phyloP scores from a whole-genome alignment of 2,113 vertebrate genomes.

The Nothocercus nigrocapillus region DNA sequence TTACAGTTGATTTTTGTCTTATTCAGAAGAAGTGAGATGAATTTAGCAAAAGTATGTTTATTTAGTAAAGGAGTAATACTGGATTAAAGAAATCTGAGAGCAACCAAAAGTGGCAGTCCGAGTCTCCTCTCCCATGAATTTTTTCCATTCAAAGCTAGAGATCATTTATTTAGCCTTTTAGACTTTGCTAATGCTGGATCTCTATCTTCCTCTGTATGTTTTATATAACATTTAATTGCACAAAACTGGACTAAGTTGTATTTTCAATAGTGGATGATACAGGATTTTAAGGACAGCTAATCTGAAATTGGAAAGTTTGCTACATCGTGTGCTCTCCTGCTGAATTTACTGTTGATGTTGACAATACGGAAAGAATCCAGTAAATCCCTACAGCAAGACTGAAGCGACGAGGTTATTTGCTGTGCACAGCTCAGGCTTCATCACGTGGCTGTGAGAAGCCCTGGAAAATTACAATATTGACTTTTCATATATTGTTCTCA shows the following conservation, averaged over 20 bases:
- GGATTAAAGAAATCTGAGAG: not conserved
- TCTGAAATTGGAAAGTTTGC: not conserved
- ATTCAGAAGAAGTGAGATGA: not conserved
- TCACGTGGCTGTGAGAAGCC: not conserved
- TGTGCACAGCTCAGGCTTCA: not conserved
- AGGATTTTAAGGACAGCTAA: not conserved
- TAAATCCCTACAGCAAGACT: not conserved
- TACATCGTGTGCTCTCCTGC: not conserved
- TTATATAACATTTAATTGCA: not conserved
- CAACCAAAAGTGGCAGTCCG: not conserved
- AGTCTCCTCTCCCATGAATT: not conserved
- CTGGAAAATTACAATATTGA: not conserved
- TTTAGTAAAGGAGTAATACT: not conserved
- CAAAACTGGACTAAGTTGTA: not conserved
- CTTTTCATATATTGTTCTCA: not conserved
- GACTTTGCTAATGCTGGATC: not conserved
- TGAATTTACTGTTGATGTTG: not conserved
- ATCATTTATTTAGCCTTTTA: not conserved
- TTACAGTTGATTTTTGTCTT: not conserved
- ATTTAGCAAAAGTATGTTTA: not conserved
- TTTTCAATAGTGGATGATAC: not conserved
- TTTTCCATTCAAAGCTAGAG: not conserved
- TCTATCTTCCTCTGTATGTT: not conserved
- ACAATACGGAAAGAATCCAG: not conserved
- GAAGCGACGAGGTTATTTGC: not conserved